Evolutionary conservation across 2,113 vertebrate genomes (phyloP).

Genomic region (Alectura lathami): DNA sequence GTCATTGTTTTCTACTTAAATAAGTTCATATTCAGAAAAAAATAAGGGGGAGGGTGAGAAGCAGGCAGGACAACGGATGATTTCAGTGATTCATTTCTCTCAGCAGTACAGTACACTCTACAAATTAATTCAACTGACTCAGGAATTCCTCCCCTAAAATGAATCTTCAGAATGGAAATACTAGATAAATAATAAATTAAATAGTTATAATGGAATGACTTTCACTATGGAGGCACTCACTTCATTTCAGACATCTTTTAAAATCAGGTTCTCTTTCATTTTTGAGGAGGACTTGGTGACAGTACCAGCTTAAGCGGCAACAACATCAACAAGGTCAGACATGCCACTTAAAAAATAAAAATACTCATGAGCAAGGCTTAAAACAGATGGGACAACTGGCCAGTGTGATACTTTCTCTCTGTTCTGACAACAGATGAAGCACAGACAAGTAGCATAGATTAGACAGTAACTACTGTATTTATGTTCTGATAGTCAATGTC

Average conservation of each 20-base stretch:
- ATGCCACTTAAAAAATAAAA: background rate
- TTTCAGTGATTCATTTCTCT: background rate
- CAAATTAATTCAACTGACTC: background rate
- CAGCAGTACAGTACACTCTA: background rate
- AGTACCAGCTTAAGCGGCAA: background rate
- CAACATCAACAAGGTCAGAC: background rate
- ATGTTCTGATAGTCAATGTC: background rate
- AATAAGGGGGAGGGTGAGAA: background rate
- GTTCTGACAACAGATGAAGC: background rate
- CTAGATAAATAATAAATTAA: background rate
- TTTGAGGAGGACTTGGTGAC: background rate
- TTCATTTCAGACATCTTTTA: background rate
- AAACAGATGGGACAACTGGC: background rate
- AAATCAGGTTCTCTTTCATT: background rate
- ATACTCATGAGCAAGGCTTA: background rate
- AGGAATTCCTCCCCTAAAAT: background rate
- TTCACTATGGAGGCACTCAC: background rate
- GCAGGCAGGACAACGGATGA: background rate
- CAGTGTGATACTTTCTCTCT: background rate
- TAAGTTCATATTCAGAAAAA: background rate
- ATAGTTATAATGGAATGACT: background rate
- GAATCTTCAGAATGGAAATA: background rate
- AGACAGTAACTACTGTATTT: background rate
- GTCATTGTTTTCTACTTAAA: background rate
- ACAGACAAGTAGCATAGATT: background rate